A percentile compares a stretch with the other conserved stretches of the same genome.
These are phyloP conservation scores for Caenorhabditis drosophilae DNA, from an alignment of 2,888 invertebrate species.

Conservation along the genomic window DNA sequence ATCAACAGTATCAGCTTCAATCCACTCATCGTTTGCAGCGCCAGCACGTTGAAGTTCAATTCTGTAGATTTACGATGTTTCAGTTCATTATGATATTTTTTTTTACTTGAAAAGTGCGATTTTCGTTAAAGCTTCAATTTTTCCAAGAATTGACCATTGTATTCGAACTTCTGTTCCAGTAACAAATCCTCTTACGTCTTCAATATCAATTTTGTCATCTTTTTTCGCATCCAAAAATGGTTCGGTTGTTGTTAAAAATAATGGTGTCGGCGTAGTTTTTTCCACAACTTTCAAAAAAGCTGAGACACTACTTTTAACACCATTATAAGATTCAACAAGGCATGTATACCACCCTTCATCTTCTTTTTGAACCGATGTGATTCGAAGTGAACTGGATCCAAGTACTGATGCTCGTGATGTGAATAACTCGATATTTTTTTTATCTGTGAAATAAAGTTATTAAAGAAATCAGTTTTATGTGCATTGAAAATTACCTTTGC, in stretches of 20 bases:
- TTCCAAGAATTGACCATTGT: slow-evolving; percentile 48
- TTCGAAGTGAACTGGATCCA: slow-evolving; percentile 48
- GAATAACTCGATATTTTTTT: neutral
- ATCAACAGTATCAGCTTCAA: slow-evolving; percentile 45
- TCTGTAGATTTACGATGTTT: slow-evolving; percentile 16
- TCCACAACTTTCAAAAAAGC: slow-evolving; percentile 46
- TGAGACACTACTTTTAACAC: slow-evolving; percentile 15
- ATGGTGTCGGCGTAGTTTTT: slow-evolving; percentile 11
- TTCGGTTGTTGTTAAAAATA: slow-evolving; percentile 29
- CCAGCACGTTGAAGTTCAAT: slow-evolving; percentile 37
- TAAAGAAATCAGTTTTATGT: no score
- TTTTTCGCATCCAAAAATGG: slow-evolving; percentile 41
- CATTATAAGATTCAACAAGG: slow-evolving; percentile 39
- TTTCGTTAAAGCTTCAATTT: slow-evolving; percentile 30
- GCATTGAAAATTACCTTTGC: no score
- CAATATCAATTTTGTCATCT: slow-evolving; percentile 38
- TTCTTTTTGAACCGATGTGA: slow-evolving; percentile 24
- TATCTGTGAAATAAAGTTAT: no score
- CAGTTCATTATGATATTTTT: neutral
- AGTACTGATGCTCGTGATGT: slow-evolving; percentile 12
- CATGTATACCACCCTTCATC: slow-evolving; percentile 63
- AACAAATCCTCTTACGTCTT: slow-evolving; percentile 48
- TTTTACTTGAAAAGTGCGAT: slow-evolving; percentile 45
- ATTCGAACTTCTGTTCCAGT: slow-evolving; percentile 48
- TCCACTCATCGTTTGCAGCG: slow-evolving; percentile 35